A percentile compares a stretch with the other conserved stretches of the same genome.
phyloP scores from a whole-genome alignment of 2,113 vertebrate species.

The rat (Rattus norvegicus) region DNA sequence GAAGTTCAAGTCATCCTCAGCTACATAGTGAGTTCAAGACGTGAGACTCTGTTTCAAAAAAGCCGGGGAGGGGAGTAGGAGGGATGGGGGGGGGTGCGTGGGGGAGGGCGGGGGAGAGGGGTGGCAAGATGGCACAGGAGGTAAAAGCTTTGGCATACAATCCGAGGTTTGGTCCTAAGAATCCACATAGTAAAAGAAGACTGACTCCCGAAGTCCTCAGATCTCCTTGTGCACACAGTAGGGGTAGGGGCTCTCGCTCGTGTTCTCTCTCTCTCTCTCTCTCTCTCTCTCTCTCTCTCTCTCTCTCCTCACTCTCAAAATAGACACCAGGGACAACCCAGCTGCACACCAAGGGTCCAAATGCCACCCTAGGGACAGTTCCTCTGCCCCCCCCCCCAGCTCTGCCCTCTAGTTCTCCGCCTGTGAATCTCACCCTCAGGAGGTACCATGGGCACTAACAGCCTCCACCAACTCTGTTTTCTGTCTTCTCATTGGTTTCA shows the following conservation, averaged over 20 bases:
- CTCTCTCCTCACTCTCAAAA: not conserved
- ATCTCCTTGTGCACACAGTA: not conserved
- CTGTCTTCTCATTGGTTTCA: not conserved
- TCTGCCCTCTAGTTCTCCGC: not conserved
- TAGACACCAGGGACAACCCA: not conserved
- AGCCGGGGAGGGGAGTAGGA: not conserved
- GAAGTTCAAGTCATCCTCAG: not conserved
- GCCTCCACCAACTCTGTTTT: too few species aligned
- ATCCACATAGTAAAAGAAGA: not conserved
- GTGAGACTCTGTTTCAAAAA: not conserved
- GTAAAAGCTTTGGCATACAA: not conserved
- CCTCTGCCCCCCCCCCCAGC: not conserved
- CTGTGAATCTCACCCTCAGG: not conserved
- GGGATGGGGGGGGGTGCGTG: too few species aligned
- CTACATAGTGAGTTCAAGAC: not conserved
- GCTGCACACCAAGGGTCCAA: not conserved
- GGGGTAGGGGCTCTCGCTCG: too few species aligned
- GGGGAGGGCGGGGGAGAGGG: too few species aligned
- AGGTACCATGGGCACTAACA: not conserved
- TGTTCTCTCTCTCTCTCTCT: too few species aligned
- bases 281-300: not conserved
- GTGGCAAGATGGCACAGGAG: not conserved
- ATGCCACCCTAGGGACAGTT: not conserved
- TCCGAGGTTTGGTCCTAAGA: not conserved
- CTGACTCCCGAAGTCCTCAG: not conserved